Evolutionary conservation across 1,140 invertebrate genomes (phyloP), one percentile per base, ranked within the genome.

Genomic region (Eupristina koningsbergeri): DNA sequence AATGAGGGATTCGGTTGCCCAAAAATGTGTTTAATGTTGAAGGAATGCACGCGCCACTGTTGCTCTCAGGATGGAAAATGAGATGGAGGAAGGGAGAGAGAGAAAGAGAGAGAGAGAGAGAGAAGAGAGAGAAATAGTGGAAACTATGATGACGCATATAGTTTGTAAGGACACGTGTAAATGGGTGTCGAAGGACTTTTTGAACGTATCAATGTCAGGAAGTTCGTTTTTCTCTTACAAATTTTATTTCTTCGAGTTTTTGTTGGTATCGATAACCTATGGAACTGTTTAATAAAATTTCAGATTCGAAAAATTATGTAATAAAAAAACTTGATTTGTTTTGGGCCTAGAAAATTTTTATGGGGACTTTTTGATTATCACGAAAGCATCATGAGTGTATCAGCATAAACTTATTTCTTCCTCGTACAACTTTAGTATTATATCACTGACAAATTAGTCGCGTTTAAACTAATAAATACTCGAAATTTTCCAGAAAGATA

Each of bases 151-250:
- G 79, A 80, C 79, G 79, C 36, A 22, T 58, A 47, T 80, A 53
- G 67, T 80, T 80, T 71, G 79, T 80, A 71, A 71, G 26, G 67
- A 71, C 79, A 80, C 79, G 79, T 80, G 79, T 80, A 80, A 64
- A 53, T 31, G 41, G 41, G 63, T 41, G 69, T 34, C 34, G 9
- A 71, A 39, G 69, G 39, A 19, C 7, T 45, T 71, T 71, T 71
- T 71, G 39, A 71, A 71, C 45, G 69, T 63, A 45, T 67, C n/a
- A 39, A n/a, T 79, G n/a, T 53, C 63, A 63, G 34, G 77, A 34
- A 53, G 61, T 64, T 29, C 50, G 53, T 26, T 79, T 79, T 45
- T 26, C 22, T 7, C 34, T 19, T 41, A 41, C 26, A 58, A 58
- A 13, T 58, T 26, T 58, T n/a, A n/a, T n/a, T n/a, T n/a, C n/a